These are phyloP conservation scores for Heliconius hewitsoni DNA, from an alignment of 1,140 invertebrate species.

Conservation along the genomic window DNA sequence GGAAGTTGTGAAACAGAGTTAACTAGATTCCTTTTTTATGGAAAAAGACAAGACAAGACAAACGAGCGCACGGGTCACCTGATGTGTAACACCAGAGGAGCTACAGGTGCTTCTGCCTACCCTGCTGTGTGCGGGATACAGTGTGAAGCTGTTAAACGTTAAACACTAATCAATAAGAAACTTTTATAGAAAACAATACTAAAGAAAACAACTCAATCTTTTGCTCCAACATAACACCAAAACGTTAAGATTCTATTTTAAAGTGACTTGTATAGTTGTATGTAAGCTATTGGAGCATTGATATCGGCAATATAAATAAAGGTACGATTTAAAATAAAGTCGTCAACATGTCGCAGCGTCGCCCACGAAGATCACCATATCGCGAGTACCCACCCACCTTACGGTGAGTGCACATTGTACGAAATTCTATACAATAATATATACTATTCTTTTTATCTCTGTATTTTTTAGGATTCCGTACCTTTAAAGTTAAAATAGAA, in stretches of 20 bases:
- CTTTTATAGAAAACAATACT: background rate
- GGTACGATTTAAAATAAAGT: slow-evolving; percentile 59
- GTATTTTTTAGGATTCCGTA: no score
- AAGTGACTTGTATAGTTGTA: slow-evolving; percentile 12
- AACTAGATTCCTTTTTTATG: no score
- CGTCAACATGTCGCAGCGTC: slow-evolving; percentile 59
- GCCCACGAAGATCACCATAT: slow-evolving; percentile 43
- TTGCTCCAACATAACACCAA: background rate
- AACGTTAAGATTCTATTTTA: background rate
- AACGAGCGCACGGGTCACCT: no score
- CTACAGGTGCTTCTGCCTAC: background rate
- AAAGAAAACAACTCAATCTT: background rate
- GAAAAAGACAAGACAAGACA: no score
- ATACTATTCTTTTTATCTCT: no score
- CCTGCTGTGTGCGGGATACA: background rate
- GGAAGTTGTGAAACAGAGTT: no score
- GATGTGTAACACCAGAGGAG: no score
- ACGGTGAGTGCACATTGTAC: background rate
- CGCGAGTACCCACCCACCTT: background rate
- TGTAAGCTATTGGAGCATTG: slow-evolving; percentile 37
- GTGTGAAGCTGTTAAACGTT: no score
- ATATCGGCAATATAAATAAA: slow-evolving; percentile 45
- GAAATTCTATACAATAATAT: background rate
- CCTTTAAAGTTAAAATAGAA: no score
- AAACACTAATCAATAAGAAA: no score